phyloP scores from a whole-genome alignment of 2,888 invertebrate species.

The Papilio demoleus region DNA sequence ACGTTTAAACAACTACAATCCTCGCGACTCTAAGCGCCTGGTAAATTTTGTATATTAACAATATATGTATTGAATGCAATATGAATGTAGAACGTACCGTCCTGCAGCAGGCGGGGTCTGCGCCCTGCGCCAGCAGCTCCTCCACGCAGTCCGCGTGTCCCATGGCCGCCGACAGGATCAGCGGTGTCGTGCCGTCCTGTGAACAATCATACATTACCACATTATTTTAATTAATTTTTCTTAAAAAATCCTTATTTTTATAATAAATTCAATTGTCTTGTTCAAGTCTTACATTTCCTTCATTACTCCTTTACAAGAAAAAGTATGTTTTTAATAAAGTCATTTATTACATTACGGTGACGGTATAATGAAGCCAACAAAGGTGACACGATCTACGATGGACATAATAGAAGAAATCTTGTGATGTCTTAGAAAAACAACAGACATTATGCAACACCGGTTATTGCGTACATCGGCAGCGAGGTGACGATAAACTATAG shows the following conservation, averaged over 20 bases:
- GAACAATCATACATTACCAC: constrained; percentile 44
- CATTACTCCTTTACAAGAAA: background rate
- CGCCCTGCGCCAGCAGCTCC: constrained; percentile 95
- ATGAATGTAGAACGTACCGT: constrained; percentile 78
- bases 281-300: background rate
- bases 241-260: too few relatives aligned
- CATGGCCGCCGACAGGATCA: constrained; percentile 95
- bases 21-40: too few relatives aligned
- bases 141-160: constrained; percentile 94
- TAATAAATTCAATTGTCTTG: too few relatives aligned
- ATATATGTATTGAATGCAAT: constrained; percentile 21
- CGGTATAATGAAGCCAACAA: background rate
- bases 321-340: too few relatives aligned
- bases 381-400: background rate
- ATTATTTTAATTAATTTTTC: too few relatives aligned
- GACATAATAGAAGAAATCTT: background rate
- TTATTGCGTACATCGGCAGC: constrained; percentile 23
- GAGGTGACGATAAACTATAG: constrained; percentile 41
- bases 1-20: too few relatives aligned
- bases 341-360: background rate
- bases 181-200: constrained; percentile 97
- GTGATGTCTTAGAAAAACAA: constrained; percentile 12
- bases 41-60: too few relatives aligned
- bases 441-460: constrained; percentile 17
- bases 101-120: constrained; percentile 92